Evolutionary conservation across 2,888 invertebrate species (phyloP), one percentile per base, ranked within the genome.

Genomic region (Pristionchus fissidentatus): DNA sequence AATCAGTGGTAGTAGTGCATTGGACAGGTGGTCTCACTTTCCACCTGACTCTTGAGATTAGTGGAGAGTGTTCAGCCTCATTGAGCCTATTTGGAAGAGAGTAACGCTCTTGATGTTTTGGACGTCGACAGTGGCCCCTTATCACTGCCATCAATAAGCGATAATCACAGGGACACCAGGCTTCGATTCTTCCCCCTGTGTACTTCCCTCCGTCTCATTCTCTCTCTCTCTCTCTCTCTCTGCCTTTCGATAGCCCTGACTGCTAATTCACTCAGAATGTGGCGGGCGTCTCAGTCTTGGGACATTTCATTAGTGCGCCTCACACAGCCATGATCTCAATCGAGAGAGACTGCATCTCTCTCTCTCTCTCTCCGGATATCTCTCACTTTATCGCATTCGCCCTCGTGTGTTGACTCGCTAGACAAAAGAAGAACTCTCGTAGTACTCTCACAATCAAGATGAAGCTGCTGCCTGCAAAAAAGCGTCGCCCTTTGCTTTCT

Each of bases 301-400:
- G 75, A 77, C 49, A 77, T 77, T 77, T 77, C 75, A 77, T 77
- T 77, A 77, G 75, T 77, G 49, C 52, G 55, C 60, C 35, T 35
- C 41, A 35, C 32, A 8, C n/a, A 8, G 32, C 41, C 46, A 70
- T 70, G 70, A 70, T 70, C 70, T 41, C 3, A 38, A 5, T 19
- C 10, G 29, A 29, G 75, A 46, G 46, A n/a, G 26, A 29, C 78
- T 32, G 8, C n/a, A 22, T 41, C 49, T 55, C 41, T 41, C n/a
- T 60, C 19, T 29, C 29, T 26, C 29, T 57, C 41, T 26, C 41
- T 7, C 79, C 46, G 38, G 38, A 41, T 79, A 41, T 79, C 60
- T 79, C 79, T 57, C 79, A 43, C 79, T 55, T 32, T 79, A 41
- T 79, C 60, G n/a, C 60, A 57, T 22, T 38, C 79, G 52, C 75